These are phyloP conservation scores for Eumaeus atala DNA, from an alignment of 1,140 invertebrate genomes.

Conservation along the genomic window DNA sequence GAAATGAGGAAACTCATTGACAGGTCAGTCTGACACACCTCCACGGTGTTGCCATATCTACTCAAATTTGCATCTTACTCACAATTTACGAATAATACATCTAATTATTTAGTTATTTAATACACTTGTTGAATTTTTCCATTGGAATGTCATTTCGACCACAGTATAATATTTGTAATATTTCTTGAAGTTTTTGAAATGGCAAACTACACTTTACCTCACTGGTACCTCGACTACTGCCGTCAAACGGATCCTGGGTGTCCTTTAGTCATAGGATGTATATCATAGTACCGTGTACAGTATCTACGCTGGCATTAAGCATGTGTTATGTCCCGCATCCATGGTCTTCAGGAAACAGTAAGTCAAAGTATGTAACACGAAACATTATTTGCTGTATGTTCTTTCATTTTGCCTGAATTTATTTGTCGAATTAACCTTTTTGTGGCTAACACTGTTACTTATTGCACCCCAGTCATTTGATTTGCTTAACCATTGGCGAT, in stretches of 20 bases:
- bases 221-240: too few species aligned
- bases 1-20: conserved; percentile 97
- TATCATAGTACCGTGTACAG: conserved; percentile 40
- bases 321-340: conserved; percentile 72
- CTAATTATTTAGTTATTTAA: too few species aligned
- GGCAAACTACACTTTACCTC: too few species aligned
- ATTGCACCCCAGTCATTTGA: conserved; percentile 46
- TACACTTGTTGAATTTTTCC: too few species aligned
- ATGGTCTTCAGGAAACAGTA: conserved; percentile 80
- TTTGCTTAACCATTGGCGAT: conserved; percentile 39
- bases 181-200: too few species aligned
- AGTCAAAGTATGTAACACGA: conserved; percentile 75
- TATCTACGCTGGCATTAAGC: conserved; percentile 56
- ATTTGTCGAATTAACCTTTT: conserved; percentile 53
- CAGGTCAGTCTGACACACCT: conserved; percentile 81
- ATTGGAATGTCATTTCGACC: too few species aligned
- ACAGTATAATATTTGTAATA: too few species aligned
- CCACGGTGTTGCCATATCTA: background rate
- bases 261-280: background rate
- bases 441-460: conserved; percentile 60
- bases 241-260: too few species aligned
- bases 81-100: conserved; percentile 1
- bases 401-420: conserved; percentile 57
- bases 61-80: conserved; percentile 15
- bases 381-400: conserved; percentile 44